Evolutionary conservation across 2,113 vertebrate species (phyloP).

Genomic region (Burhinus bistriatus): DNA sequence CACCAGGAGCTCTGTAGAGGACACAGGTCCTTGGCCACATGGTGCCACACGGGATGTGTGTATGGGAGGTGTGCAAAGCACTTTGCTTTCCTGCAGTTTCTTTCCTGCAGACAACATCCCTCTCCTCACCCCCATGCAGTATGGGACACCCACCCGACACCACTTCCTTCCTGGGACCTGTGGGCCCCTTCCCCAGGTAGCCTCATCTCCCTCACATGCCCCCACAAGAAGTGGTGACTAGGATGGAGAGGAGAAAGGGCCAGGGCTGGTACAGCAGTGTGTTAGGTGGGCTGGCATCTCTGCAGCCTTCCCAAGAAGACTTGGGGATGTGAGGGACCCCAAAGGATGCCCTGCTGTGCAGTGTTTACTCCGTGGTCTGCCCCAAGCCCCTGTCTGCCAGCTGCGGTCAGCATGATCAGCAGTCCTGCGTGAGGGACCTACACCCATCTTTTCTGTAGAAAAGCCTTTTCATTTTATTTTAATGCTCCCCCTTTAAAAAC

Average conservation of each 20-base stretch:
- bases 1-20: neutral
- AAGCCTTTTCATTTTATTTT: neutral
- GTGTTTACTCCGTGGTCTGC: no score
- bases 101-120: neutral
- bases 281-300: neutral
- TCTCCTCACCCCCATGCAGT: neutral
- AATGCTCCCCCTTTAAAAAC: neutral
- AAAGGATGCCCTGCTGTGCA: neutral
- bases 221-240: neutral
- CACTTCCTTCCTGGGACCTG: neutral
- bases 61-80: neutral
- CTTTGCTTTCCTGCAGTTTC: neutral
- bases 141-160: fast-evolving
- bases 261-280: neutral
- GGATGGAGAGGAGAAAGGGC: neutral
- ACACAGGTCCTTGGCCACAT: neutral
- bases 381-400: neutral
- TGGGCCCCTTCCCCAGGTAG: neutral
- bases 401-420: neutral
- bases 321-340: neutral
- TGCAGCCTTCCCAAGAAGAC: neutral
- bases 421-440: neutral
- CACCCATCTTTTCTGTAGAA: neutral
- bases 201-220: neutral
- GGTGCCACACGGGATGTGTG: neutral